Percentiles rank a stretch among this genome's conserved stretches.
phyloP scores from a whole-genome alignment of 1,140 invertebrate genomes.

The Drosophila pachea region DNA sequence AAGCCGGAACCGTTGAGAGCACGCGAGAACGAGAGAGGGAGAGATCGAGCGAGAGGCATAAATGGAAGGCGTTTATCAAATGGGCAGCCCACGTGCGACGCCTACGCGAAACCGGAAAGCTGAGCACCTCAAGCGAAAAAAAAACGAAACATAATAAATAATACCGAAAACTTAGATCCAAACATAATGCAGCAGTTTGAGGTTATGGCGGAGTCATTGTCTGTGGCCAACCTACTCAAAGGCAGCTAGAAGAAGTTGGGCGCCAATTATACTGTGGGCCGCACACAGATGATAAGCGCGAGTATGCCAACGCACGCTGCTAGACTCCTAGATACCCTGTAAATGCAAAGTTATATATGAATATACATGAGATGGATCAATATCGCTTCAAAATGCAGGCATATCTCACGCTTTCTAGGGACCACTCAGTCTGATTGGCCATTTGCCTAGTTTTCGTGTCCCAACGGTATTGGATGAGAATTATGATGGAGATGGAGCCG shows the following conservation, averaged over 20 bases:
- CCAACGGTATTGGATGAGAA: constrained; percentile 25
- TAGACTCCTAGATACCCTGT: neutral
- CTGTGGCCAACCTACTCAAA: constrained; percentile 42
- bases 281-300: constrained; percentile 26
- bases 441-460: neutral
- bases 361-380: too few species aligned
- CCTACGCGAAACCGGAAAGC: constrained; percentile 51
- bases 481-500: constrained; percentile 42
- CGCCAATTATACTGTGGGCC: constrained; percentile 66
- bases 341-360: too few species aligned
- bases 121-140: constrained; percentile 39
- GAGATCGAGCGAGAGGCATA: too few species aligned
- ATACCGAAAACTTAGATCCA: constrained; percentile 24
- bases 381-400: too few species aligned
- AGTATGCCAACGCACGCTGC: too few species aligned
- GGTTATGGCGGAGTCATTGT: constrained; percentile 41
- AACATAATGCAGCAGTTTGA: constrained; percentile 23
- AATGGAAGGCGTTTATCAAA: constrained; percentile 37
- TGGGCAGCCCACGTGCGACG: constrained; percentile 44
- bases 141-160: neutral
- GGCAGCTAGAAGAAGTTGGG: constrained; percentile 46
- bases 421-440: neutral
- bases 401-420: too few species aligned
- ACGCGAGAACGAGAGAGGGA: neutral
- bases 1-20: constrained; percentile 2